A percentile compares a stretch with the other conserved stretches of the same genome.
Evolutionary conservation across 2,888 invertebrate genomes (phyloP).

Genomic region (Lasius platythorax): DNA sequence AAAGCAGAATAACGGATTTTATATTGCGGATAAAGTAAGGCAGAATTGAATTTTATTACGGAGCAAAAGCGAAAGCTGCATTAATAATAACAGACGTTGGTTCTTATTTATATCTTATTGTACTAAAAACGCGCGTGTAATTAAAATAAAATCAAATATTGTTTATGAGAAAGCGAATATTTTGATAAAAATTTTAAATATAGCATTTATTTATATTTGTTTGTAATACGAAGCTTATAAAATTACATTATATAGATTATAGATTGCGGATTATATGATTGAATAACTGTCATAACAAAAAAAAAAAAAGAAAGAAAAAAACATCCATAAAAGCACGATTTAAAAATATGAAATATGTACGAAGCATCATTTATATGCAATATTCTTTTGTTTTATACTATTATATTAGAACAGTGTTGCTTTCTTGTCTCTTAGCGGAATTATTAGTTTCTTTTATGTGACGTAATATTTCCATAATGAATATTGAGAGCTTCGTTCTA

Average conservation of each 20-base stretch:
- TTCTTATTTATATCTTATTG: neutral
- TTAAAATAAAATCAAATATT: conserved; percentile 1
- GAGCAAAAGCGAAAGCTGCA: neutral
- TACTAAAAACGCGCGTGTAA: neutral
- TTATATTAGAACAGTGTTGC: conserved; percentile 3
- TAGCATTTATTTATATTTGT: neutral
- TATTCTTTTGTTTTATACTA: neutral
- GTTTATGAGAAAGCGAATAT: neutral
- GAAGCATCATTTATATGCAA: neutral
- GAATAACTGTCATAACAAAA: neutral
- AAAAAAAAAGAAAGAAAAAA: too few relatives aligned
- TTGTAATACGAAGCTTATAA: neutral
- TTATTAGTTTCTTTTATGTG: neutral
- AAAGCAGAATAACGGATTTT: neutral
- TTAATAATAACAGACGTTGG: neutral
- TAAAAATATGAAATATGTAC: neutral
- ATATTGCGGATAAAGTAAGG: neutral
- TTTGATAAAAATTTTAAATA: neutral
- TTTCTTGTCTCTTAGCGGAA: neutral
- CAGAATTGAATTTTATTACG: neutral
- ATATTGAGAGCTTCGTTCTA: neutral
- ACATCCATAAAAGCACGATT: neutral
- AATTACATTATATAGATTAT: conserved; percentile 9
- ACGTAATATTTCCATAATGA: neutral
- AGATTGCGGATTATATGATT: neutral